phyloP scores from a whole-genome alignment of 2,888 invertebrate species.

The Caenorhabditis wallacei region DNA sequence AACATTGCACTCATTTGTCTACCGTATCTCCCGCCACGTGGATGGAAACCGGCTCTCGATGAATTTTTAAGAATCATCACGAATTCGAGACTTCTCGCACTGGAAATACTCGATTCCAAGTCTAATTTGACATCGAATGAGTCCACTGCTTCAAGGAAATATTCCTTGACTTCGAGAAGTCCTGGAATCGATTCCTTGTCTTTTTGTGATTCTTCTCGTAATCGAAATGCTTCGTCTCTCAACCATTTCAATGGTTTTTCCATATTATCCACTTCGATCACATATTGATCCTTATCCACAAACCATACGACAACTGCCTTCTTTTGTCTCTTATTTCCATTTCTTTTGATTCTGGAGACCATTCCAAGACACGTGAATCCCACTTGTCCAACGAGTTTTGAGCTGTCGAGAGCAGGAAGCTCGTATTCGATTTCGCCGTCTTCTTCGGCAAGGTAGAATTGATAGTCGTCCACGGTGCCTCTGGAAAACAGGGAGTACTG shows the following conservation, averaged over 20 bases:
- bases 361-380: slow-evolving; percentile 61
- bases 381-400: slow-evolving; percentile 70
- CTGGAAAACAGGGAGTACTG: too few species aligned
- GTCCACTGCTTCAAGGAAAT: slow-evolving; percentile 69
- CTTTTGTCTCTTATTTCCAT: slow-evolving; percentile 42
- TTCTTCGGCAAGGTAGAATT: slow-evolving; percentile 72
- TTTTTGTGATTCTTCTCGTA: slow-evolving; percentile 30
- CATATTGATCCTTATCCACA: slow-evolving; percentile 55
- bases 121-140: slow-evolving; percentile 66
- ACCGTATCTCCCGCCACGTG: slow-evolving; percentile 62
- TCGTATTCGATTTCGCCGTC: slow-evolving; percentile 72
- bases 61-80: slow-evolving; percentile 74
- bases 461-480: slow-evolving; percentile 68
- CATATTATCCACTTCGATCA: slow-evolving; percentile 65
- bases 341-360: slow-evolving; percentile 43
- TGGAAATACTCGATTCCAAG: slow-evolving; percentile 62
- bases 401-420: slow-evolving; percentile 68
- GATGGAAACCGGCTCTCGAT: slow-evolving; percentile 70
- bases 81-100: slow-evolving; percentile 64
- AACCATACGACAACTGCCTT: slow-evolving; percentile 59
- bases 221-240: slow-evolving; percentile 59
- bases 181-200: slow-evolving; percentile 2
- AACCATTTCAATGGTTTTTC: slow-evolving; percentile 69
- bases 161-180: slow-evolving; percentile 63
- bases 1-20: slow-evolving; percentile 63